phyloP scores from a whole-genome alignment of 2,888 invertebrate species.

The Phorcus lineatus region DNA sequence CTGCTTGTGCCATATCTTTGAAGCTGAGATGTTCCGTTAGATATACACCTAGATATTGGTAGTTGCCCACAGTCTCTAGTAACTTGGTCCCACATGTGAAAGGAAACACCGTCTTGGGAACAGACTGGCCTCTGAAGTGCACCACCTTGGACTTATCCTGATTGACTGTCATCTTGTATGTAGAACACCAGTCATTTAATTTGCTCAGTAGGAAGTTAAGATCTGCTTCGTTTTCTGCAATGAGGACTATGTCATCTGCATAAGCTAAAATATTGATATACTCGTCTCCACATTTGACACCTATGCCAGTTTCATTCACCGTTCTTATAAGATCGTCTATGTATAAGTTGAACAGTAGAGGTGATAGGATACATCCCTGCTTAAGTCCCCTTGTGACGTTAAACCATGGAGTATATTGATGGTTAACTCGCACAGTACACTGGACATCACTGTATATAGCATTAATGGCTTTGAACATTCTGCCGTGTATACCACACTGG shows the following conservation, averaged over 20 bases:
- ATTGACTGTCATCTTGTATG: neutral
- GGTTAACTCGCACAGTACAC: neutral
- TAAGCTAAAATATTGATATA: neutral
- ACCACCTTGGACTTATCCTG: neutral
- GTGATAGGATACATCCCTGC: slow-evolving; percentile 17
- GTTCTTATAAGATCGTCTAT: slow-evolving; percentile 1
- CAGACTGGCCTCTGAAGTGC: neutral
- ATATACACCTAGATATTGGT: neutral
- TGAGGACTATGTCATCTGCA: neutral
- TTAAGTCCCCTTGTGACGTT: neutral
- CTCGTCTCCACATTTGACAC: neutral
- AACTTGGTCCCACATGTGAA: neutral
- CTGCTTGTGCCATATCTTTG: neutral
- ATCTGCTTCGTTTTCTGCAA: neutral
- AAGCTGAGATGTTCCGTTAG: neutral
- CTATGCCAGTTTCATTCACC: neutral
- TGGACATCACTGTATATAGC: neutral
- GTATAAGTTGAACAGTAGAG: slow-evolving; percentile 2
- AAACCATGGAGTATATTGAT: slow-evolving; percentile 2
- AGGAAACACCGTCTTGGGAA: neutral
- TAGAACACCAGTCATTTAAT: neutral
- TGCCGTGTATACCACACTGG: neutral
- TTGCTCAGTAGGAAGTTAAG: neutral
- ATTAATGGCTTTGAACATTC: neutral
- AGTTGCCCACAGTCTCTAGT: neutral